Percentiles rank a stretch among this genome's conserved stretches.
phyloP scores from a whole-genome alignment of 2,113 vertebrate species.

The Oncorhynchus gorbuscha region DNA sequence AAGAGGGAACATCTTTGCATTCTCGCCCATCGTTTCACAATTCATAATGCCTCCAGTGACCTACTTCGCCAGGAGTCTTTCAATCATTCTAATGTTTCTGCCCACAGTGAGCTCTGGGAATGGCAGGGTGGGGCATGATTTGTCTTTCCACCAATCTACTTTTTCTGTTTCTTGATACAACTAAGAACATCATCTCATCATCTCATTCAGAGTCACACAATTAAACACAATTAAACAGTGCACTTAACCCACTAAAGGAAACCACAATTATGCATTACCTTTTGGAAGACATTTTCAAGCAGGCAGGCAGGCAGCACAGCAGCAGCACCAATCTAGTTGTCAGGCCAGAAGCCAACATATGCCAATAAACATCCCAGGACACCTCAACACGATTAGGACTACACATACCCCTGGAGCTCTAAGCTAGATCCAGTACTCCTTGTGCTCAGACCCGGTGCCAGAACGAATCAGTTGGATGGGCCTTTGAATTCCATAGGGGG shows the following conservation, averaged over 20 bases:
- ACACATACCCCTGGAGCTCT: slow-evolving; percentile 30
- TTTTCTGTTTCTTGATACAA: background rate
- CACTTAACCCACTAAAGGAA: slow-evolving; percentile 64
- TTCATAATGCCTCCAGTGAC: slow-evolving; percentile 57
- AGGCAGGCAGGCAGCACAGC: slow-evolving; percentile 6
- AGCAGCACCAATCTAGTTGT: slow-evolving; percentile 52
- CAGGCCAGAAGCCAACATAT: slow-evolving; percentile 43
- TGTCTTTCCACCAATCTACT: slow-evolving; percentile 13
- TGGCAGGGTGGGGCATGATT: slow-evolving; percentile 25
- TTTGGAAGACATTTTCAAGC: slow-evolving; percentile 45
- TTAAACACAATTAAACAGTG: slow-evolving; percentile 47
- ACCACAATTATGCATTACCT: slow-evolving; percentile 57
- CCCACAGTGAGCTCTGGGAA: slow-evolving; percentile 36
- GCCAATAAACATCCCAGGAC: slow-evolving; percentile 58
- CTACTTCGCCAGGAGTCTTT: slow-evolving; percentile 49
- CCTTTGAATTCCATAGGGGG: no score
- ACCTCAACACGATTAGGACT: slow-evolving; percentile 56
- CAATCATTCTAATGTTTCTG: slow-evolving; percentile 51
- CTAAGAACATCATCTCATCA: slow-evolving; percentile 4
- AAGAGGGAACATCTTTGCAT: slow-evolving; percentile 40
- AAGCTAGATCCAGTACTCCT: no score
- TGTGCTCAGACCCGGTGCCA: no score
- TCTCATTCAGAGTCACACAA: slow-evolving; percentile 36
- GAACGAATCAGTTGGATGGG: no score
- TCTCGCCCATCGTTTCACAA: slow-evolving; percentile 34